Conservation (phyloP, 2,797 vertebrate genomes). For the Scolopax rusticola region DNA sequence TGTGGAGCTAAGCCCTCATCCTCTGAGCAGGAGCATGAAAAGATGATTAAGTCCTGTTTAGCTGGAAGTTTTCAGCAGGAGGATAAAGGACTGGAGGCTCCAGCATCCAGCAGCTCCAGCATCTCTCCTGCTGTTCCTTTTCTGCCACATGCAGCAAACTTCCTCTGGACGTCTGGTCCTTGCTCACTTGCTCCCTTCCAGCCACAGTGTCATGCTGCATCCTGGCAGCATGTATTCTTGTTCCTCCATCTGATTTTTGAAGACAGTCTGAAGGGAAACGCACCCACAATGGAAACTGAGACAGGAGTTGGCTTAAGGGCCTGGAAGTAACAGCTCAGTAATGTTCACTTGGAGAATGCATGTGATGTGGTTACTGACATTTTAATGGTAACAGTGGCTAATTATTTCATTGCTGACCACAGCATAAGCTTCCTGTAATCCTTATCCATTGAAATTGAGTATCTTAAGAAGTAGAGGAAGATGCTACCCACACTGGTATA, state of each 20-base stretch:
- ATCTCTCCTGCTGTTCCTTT: not conserved
- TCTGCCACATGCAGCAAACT: not conserved
- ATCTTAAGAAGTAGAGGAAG: not conserved
- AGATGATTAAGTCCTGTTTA: not conserved
- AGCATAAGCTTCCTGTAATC: not conserved
- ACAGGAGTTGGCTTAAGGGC: not conserved
- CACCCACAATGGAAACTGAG: not conserved
- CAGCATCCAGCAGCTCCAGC: not conserved
- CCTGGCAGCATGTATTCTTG: not conserved
- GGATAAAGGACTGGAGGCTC: not conserved
- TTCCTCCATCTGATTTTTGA: not conserved
- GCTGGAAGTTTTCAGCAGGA: not conserved
- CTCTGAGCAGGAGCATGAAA: not conserved
- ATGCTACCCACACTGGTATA: not conserved
- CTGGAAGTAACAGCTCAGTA: not conserved
- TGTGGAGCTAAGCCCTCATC: not conserved
- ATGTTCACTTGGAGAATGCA: not conserved
- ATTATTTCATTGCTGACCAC: conserved; percentile 16
- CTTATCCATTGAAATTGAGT: not conserved
- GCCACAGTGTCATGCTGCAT: accelerated
- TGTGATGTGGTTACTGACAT: not conserved
- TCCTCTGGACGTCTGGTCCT: accelerated
- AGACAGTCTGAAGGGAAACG: not conserved
- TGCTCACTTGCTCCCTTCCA: not conserved
- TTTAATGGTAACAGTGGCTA: not conserved